Conservation (phyloP, 2,113 vertebrate genomes). For the Dinomys branickii region DNA sequence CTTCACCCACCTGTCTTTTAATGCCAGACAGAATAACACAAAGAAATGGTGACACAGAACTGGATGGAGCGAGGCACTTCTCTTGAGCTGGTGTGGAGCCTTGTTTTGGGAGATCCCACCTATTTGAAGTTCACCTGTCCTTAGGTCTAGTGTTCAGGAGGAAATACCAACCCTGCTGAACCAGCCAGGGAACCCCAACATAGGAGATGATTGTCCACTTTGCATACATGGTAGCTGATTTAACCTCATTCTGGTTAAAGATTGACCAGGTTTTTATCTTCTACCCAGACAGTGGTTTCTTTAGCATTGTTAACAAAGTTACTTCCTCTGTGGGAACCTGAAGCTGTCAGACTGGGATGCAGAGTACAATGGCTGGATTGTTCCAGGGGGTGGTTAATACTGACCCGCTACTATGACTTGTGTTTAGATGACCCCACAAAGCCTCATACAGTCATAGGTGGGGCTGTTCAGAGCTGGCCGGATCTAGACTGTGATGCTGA, state of each 20-base stretch:
- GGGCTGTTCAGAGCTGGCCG: neutral
- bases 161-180: neutral
- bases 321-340: neutral
- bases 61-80: neutral
- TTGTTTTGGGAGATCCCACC: neutral
- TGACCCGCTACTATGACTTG: neutral
- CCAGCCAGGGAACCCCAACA: neutral
- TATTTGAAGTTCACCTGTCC: neutral
- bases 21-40: neutral
- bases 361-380: neutral
- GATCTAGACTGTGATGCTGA: neutral
- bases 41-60: neutral
- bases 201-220: neutral
- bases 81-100: neutral
- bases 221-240: neutral
- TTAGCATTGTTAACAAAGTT: neutral
- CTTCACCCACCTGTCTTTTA: neutral
- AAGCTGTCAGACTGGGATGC: neutral
- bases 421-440: neutral
- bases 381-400: neutral
- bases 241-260: neutral
- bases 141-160: neutral
- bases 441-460: neutral
- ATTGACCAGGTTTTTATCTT: fast-evolving
- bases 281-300: neutral